Evolutionary conservation across 2,888 invertebrate species (phyloP).

Genomic region (Teleiodes luculella): DNA sequence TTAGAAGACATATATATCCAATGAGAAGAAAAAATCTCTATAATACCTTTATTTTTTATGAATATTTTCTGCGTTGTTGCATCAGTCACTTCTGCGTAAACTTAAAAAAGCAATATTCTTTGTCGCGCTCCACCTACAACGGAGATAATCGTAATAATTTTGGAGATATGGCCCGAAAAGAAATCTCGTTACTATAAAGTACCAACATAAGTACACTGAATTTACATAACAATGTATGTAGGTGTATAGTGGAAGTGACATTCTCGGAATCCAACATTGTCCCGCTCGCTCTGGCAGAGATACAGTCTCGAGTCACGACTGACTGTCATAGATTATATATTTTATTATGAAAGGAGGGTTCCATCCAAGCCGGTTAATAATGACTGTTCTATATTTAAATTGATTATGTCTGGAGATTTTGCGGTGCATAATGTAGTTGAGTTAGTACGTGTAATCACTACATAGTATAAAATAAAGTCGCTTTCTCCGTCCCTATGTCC

Average conservation of each 20-base stretch:
- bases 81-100: too few species aligned
- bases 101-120: constrained; percentile 3
- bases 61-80: too few species aligned
- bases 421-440: neutral
- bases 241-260: constrained; percentile 21
- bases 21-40: too few species aligned
- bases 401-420: neutral
- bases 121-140: neutral
- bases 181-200: constrained; percentile 30
- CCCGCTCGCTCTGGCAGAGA: constrained; percentile 27
- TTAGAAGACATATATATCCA: too few species aligned
- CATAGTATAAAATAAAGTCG: too few species aligned
- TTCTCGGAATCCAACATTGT: constrained; percentile 33
- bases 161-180: constrained; percentile 28
- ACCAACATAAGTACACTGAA: constrained; percentile 27
- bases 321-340: constrained; percentile 14
- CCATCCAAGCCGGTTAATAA: neutral
- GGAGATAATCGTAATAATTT: constrained; percentile 12
- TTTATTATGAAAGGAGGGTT: constrained; percentile 3
- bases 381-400: neutral
- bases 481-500: too few species aligned
- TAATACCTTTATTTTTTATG: too few species aligned
- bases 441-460: too few species aligned
- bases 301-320: constrained; percentile 32
- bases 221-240: constrained; percentile 16